These are phyloP conservation scores for Tenthredo notha DNA, from an alignment of 2,888 invertebrate genomes.

Conservation along the genomic window DNA sequence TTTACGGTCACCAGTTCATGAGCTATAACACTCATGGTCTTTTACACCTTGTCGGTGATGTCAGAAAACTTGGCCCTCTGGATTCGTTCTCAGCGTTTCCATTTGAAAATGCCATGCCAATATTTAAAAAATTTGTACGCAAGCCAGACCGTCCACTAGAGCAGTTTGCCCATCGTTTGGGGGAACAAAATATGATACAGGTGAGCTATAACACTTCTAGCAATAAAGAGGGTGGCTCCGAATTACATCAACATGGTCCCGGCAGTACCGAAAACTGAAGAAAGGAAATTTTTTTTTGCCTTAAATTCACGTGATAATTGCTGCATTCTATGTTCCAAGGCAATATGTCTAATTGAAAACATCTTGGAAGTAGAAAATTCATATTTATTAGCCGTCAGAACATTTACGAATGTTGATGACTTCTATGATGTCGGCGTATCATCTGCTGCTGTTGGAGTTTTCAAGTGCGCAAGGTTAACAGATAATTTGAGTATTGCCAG, in stretches of 20 bases:
- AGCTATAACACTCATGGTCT: slow-evolving; percentile 68
- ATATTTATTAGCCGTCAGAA: neutral
- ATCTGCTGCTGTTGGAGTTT: neutral
- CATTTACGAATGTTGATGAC: neutral
- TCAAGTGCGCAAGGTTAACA: neutral
- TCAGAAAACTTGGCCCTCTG: slow-evolving; percentile 61
- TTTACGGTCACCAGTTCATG: slow-evolving; percentile 64
- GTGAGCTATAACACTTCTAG: too few relatives aligned
- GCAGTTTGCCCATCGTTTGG: neutral
- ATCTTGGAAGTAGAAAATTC: neutral
- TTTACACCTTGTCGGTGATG: slow-evolving; percentile 66
- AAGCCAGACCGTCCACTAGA: neutral
- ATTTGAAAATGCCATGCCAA: slow-evolving; percentile 65
- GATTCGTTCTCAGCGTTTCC: slow-evolving; percentile 66
- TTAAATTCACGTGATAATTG: neutral
- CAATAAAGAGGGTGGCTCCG: neutral
- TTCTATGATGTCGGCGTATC: neutral
- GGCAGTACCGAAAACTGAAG: too few relatives aligned
- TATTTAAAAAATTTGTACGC: slow-evolving; percentile 56
- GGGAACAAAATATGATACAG: neutral
- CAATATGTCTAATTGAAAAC: neutral
- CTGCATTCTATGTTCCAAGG: neutral
- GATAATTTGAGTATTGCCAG: neutral
- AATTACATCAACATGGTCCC: neutral
- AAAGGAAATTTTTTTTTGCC: too few relatives aligned